These are phyloP conservation scores for Halcyon leucocephala DNA, from an alignment of 2,797 vertebrate genomes.

Conservation along the genomic window DNA sequence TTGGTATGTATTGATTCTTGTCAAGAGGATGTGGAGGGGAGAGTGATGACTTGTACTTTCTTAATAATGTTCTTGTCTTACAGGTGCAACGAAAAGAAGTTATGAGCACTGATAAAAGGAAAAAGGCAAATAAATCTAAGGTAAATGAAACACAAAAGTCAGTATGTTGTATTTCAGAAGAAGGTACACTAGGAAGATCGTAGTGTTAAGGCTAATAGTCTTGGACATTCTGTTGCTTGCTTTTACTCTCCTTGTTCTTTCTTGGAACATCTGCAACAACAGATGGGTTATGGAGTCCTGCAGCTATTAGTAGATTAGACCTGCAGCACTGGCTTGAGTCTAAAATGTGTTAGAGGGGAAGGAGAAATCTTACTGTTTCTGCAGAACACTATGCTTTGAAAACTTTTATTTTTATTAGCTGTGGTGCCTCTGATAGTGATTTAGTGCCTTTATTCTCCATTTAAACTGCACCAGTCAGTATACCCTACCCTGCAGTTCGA, in stretches of 20 bases:
- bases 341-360: neutral
- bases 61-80: neutral
- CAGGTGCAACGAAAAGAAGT: slow-evolving; percentile 91
- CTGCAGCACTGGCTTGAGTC: neutral
- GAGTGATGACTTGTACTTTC: neutral
- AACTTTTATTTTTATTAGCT: neutral
- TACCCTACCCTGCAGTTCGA: neutral
- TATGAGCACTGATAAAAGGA: slow-evolving; percentile 87
- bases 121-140: slow-evolving; percentile 93
- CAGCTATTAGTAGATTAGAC: neutral
- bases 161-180: neutral
- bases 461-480: neutral
- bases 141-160: slow-evolving; percentile 73
- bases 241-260: neutral
- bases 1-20: slow-evolving; percentile 84
- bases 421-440: neutral
- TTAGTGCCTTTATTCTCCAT: neutral
- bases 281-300: slow-evolving; percentile 11
- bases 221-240: slow-evolving; percentile 7
- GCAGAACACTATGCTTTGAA: neutral
- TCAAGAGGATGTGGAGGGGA: neutral
- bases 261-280: neutral
- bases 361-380: neutral
- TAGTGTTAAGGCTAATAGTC: neutral
- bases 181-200: neutral